phyloP scores from a whole-genome alignment of 92 coral and sea anemone species.

The Porites evermanni region DNA sequence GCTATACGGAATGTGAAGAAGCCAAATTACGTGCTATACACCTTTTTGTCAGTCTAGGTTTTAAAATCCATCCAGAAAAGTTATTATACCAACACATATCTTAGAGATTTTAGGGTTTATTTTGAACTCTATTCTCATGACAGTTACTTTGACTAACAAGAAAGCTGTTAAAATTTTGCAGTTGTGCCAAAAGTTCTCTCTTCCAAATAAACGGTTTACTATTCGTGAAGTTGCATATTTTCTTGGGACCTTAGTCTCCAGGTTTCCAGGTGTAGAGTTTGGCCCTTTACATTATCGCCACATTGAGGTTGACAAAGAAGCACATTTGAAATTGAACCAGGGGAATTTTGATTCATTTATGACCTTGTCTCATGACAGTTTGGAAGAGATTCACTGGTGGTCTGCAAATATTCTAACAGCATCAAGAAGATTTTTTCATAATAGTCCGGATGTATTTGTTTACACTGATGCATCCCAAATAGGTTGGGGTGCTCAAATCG shows the following conservation, averaged over 20 bases:
- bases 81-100: conserved; percentile 51
- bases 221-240: conserved; percentile 66
- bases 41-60: conserved; percentile 57
- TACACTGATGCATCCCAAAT: conserved; percentile 60
- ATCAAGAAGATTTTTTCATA: conserved; percentile 32
- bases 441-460: conserved; percentile 27
- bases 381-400: conserved; percentile 59
- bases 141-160: conserved; percentile 42
- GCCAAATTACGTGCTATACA: conserved; percentile 56
- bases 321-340: neutral
- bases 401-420: conserved; percentile 32
- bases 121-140: conserved; percentile 54
- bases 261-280: conserved; percentile 65
- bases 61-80: conserved; percentile 58
- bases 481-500: conserved; percentile 70
- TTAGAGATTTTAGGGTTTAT: conserved; percentile 55
- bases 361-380: conserved; percentile 35
- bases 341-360: conserved; percentile 10
- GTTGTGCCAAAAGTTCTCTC: conserved; percentile 45
- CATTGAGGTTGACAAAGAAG: conserved; percentile 40
- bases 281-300: conserved; percentile 61
- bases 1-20: conserved; percentile 51
- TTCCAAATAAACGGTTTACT: conserved; percentile 18
- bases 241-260: conserved; percentile 56
- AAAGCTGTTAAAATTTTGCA: conserved; percentile 38